Evolutionary conservation across 2,113 vertebrate genomes (phyloP).

Genomic region (Amphiprion percula): DNA sequence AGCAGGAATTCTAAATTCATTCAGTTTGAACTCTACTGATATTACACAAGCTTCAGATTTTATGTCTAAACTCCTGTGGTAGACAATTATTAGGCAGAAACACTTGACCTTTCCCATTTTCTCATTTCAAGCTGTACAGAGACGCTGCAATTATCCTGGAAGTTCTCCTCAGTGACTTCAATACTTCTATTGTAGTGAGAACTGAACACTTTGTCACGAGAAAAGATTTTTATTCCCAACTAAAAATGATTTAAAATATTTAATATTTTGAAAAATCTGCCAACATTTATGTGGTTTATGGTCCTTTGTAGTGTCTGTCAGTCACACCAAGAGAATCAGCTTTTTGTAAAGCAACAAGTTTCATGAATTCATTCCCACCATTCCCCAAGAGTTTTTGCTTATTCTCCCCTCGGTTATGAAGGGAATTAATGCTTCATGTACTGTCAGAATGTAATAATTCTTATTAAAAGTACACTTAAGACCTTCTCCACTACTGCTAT

Average conservation of each 20-base stretch:
- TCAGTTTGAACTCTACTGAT: too few species aligned
- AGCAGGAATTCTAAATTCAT: too few species aligned
- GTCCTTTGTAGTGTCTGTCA: background rate
- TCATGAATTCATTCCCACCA: background rate
- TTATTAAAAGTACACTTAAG: conserved; percentile 8
- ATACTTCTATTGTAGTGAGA: background rate
- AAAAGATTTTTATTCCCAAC: background rate
- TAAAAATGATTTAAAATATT: background rate
- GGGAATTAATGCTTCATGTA: background rate
- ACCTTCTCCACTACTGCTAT: conserved; percentile 28
- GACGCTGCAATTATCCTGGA: background rate
- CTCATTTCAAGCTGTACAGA: conserved; percentile 5
- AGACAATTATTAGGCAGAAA: background rate
- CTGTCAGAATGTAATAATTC: conserved; percentile 14
- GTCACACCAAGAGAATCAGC: background rate
- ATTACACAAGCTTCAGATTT: background rate
- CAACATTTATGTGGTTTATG: background rate
- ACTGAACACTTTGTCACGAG: background rate
- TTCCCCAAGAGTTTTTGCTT: background rate
- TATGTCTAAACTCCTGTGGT: background rate
- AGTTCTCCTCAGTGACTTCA: background rate
- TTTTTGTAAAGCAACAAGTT: conserved; percentile 1
- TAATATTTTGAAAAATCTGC: background rate
- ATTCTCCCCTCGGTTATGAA: background rate
- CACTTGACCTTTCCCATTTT: conserved; percentile 13